Conservation (phyloP, 2,888 invertebrate genomes). For the Hypomecis atomaria region DNA sequence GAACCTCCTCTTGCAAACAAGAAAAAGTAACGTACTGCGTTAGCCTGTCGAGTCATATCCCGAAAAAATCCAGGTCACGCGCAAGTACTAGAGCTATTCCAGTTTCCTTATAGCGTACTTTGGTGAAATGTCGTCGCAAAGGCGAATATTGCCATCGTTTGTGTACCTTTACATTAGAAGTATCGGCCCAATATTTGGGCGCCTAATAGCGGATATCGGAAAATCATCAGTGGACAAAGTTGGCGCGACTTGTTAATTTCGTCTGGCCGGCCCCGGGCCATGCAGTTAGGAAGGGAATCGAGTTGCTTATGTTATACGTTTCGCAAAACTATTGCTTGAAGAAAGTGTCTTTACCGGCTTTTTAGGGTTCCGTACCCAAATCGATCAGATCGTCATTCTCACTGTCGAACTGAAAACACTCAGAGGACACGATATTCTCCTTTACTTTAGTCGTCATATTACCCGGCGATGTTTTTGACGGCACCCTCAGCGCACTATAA, state of each 20-base stretch:
- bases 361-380: no score
- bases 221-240: conserved; percentile 40
- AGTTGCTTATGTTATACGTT: conserved; percentile 6
- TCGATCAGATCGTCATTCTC: no score
- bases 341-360: no score
- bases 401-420: no score
- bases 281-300: neutral
- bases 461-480: no score
- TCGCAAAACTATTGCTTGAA: no score
- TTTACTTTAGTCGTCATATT: no score
- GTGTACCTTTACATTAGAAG: conserved; percentile 36
- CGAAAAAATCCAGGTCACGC: conserved; percentile 14
- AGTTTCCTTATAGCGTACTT: conserved; percentile 20
- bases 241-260: conserved; percentile 40
- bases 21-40: no score
- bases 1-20: no score
- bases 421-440: no score
- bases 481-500: no score
- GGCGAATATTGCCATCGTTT: conserved; percentile 19
- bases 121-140: conserved; percentile 8
- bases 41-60: neutral
- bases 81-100: neutral
- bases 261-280: conserved; percentile 16
- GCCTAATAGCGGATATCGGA: conserved; percentile 44
- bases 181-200: conserved; percentile 34